Percentiles rank a stretch among this genome's conserved stretches.
Conservation (phyloP, 2,797 vertebrate genomes). For the Ptychadena robeensis region DNA sequence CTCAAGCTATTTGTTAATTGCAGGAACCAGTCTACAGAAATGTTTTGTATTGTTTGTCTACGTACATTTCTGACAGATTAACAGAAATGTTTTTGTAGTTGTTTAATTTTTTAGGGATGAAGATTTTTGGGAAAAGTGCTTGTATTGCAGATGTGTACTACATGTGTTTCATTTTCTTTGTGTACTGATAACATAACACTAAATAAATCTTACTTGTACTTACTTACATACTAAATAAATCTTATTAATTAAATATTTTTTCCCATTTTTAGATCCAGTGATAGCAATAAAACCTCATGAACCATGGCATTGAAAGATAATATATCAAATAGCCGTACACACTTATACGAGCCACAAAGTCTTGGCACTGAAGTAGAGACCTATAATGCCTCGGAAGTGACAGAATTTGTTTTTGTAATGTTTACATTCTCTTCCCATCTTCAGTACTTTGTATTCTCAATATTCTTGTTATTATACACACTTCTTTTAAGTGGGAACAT, state of each 20-base stretch:
- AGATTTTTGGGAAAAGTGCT: no score
- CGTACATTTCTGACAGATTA: no score
- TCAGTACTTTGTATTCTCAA: conserved; percentile 64
- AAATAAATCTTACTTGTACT: no score
- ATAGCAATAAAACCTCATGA: not conserved
- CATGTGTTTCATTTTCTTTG: no score
- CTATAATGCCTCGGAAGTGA: conserved; percentile 50
- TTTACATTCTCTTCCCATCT: conserved; percentile 61
- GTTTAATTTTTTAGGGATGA: no score
- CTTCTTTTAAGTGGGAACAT: conserved; percentile 66
- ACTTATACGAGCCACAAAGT: not conserved
- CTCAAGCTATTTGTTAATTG: no score
- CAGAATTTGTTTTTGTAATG: conserved; percentile 68
- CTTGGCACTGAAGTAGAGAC: not conserved
- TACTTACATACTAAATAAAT: no score
- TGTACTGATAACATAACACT: no score
- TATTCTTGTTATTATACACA: conserved; percentile 63
- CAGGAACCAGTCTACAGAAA: no score
- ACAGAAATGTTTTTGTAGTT: no score
- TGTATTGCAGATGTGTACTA: no score
- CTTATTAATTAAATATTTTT: not conserved
- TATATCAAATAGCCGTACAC: not conserved
- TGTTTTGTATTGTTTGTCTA: no score
- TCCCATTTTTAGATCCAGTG: not conserved
- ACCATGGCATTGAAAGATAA: not conserved